Conservation (phyloP, 2,888 invertebrate genomes). For the Pyralis farinalis region DNA sequence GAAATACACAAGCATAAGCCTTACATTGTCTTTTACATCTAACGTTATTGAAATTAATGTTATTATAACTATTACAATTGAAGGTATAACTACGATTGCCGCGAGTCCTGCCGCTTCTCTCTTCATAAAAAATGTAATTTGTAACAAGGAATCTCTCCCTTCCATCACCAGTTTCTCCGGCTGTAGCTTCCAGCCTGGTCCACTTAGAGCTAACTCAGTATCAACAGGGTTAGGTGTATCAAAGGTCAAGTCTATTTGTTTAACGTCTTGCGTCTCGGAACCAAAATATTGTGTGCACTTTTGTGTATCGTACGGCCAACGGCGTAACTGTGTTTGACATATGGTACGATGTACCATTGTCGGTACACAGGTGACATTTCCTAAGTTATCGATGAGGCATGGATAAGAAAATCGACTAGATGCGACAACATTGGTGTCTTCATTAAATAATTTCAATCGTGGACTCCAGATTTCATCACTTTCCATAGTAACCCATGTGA, state of each 20-base stretch:
- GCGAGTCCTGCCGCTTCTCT: constrained; percentile 81
- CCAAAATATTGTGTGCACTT: constrained; percentile 84
- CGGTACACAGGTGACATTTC: constrained; percentile 83
- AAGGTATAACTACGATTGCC: constrained; percentile 80
- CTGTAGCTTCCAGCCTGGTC: constrained; percentile 82
- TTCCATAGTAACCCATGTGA: constrained; percentile 83
- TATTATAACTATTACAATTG: constrained; percentile 74
- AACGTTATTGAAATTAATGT: constrained; percentile 81
- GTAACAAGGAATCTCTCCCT: constrained; percentile 79
- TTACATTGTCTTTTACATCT: constrained; percentile 78
- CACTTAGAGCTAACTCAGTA: constrained; percentile 67
- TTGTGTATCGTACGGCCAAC: constrained; percentile 86
- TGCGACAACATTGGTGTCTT: constrained; percentile 54
- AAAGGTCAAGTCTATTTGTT: constrained; percentile 80
- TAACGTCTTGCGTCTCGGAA: constrained; percentile 84
- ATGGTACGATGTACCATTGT: constrained; percentile 78
- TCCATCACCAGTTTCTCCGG: constrained; percentile 54
- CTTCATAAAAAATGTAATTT: constrained; percentile 77
- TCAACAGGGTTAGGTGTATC: constrained; percentile 48
- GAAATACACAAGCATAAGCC: constrained; percentile 77
- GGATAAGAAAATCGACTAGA: constrained; percentile 60
- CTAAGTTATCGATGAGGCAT: constrained; percentile 74
- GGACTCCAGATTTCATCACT: constrained; percentile 89
- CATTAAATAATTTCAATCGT: constrained; percentile 87
- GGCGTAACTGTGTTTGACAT: constrained; percentile 79